phyloP scores from a whole-genome alignment of 1,140 invertebrate genomes.

The Pseudomyrmex flavicornis region DNA sequence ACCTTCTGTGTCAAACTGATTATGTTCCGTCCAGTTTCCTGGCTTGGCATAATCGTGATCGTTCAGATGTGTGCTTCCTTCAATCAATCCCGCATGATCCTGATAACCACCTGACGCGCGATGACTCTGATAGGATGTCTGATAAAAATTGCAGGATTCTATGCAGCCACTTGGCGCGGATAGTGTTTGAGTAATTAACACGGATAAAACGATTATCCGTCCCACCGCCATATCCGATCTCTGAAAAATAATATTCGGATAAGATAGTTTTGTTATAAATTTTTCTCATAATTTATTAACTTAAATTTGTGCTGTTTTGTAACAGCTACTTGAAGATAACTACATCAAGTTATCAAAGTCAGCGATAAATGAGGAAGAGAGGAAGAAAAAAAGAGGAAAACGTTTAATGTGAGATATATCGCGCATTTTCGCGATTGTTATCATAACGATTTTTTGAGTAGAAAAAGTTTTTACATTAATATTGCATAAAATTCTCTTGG shows the following conservation, averaged over 20 bases:
- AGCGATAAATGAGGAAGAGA: conserved; percentile 8
- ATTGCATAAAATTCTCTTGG: neutral
- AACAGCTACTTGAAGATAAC: neutral
- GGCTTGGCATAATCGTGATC: conserved; percentile 67
- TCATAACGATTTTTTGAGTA: too few relatives aligned
- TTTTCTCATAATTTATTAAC: neutral
- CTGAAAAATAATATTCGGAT: conserved; percentile 58
- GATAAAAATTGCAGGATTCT: conserved; percentile 63
- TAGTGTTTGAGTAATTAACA: conserved; percentile 58
- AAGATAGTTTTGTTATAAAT: neutral
- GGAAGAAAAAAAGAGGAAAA: neutral
- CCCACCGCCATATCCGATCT: conserved; percentile 63
- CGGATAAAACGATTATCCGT: conserved; percentile 63
- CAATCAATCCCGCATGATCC: conserved; percentile 34
- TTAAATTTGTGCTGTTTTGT: neutral
- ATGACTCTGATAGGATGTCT: conserved; percentile 36
- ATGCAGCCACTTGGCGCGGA: conserved; percentile 75
- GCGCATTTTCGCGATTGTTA: too few relatives aligned
- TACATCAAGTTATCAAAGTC: conserved; percentile 30
- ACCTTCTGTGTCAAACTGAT: conserved; percentile 68
- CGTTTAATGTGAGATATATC: neutral
- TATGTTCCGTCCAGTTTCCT: conserved; percentile 77
- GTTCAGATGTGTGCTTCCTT: conserved; percentile 43
- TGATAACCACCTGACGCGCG: conserved; percentile 24
- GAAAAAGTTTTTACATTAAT: neutral